Conservation (phyloP, 2,113 vertebrate species). For the Pan troglodytes region DNA sequence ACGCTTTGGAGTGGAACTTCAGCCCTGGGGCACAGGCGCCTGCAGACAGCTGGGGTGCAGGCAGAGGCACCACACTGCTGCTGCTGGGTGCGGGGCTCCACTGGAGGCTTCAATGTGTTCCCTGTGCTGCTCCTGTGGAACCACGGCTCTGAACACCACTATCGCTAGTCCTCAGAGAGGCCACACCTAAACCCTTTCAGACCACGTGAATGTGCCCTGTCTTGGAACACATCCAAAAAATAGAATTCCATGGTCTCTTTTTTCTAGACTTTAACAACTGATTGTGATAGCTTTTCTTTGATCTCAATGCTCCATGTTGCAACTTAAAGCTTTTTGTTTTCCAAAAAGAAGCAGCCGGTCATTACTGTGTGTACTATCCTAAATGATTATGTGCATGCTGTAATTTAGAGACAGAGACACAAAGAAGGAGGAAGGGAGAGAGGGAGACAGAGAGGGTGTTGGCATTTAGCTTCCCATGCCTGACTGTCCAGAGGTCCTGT, state of each 20-base stretch:
- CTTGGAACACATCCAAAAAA: background rate
- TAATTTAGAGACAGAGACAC: background rate
- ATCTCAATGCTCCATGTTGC: background rate
- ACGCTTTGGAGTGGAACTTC: background rate
- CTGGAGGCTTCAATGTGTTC: accelerated
- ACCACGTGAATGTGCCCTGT: accelerated
- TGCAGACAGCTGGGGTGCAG: background rate
- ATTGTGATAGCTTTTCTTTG: background rate
- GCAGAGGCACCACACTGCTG: background rate
- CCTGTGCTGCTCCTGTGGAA: background rate
- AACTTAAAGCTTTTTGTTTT: background rate
- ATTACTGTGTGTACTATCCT: accelerated
- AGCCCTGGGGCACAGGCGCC: too few relatives aligned
- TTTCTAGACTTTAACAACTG: background rate
- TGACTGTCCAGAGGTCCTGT: too few relatives aligned
- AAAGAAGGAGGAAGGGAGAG: accelerated
- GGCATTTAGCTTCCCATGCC: too few relatives aligned
- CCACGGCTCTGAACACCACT: accelerated
- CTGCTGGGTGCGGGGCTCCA: accelerated
- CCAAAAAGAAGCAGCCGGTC: background rate
- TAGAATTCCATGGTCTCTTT: accelerated
- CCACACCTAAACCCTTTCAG: background rate
- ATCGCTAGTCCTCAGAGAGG: accelerated
- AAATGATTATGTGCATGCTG: accelerated
- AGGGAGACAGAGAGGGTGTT: background rate